These are phyloP conservation scores for Diplogasteroides magnus DNA, from an alignment of 1,140 invertebrate species.

Conservation along the genomic window DNA sequence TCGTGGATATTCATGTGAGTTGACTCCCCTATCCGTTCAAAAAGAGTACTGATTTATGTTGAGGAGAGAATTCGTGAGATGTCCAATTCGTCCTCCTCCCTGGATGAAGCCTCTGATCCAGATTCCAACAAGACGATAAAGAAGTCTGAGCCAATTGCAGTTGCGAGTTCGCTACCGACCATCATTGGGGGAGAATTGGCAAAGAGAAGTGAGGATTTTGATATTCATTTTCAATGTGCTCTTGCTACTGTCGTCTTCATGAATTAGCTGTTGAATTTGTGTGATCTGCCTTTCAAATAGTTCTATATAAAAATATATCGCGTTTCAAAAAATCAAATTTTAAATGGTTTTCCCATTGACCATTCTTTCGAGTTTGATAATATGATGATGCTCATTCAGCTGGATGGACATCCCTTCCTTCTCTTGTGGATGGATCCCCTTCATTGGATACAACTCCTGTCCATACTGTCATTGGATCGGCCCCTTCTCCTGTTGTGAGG, in stretches of 20 bases:
- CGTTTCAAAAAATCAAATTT: conserved; percentile 5
- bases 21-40: background rate
- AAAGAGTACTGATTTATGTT: conserved; percentile 5
- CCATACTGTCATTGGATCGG: too few species aligned
- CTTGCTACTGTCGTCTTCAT: conserved; percentile 2
- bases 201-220: too few species aligned
- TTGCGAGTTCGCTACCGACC: too few species aligned
- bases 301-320: background rate
- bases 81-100: conserved; percentile 16
- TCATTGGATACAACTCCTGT: conserved; percentile 7
- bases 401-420: conserved; percentile 21
- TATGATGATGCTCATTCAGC: background rate
- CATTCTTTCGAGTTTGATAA: background rate
- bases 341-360: background rate
- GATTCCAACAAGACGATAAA: background rate
- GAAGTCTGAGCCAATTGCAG: background rate
- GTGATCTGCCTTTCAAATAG: background rate
- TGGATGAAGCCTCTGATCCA: too few species aligned
- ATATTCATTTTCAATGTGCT: too few species aligned
- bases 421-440: conserved; percentile 10
- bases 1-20: conserved; percentile 18
- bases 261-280: background rate
- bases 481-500: conserved; percentile 13
- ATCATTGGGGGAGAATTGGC: too few species aligned
- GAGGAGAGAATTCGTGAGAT: conserved; percentile 21